These are phyloP conservation scores for Cephus cinctus DNA, from an alignment of 1,140 invertebrate species.

Conservation along the genomic window DNA sequence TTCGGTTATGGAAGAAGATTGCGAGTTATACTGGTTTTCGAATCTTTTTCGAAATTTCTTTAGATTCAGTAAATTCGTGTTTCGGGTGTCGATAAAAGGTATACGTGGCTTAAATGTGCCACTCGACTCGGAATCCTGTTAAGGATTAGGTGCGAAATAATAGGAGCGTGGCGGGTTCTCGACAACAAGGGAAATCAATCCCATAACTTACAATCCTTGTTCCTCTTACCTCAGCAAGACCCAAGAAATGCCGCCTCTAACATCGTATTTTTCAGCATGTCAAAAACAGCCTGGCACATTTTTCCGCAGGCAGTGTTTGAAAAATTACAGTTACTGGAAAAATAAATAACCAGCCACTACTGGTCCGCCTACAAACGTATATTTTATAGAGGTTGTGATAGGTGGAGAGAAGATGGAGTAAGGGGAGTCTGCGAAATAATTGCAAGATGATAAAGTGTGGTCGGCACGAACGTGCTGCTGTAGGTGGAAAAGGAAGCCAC, in stretches of 20 bases:
- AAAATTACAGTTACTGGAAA: conserved; percentile 48
- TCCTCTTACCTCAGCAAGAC: conserved; percentile 22
- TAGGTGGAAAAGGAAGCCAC: not conserved
- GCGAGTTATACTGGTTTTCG: too few relatives aligned
- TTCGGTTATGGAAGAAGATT: too few relatives aligned
- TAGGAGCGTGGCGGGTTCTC: conserved; percentile 7
- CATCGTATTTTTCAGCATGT: conserved; percentile 45
- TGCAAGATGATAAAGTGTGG: conserved; percentile 39
- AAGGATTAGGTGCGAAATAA: conserved; percentile 18
- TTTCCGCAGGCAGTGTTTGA: conserved; percentile 43
- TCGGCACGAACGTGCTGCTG: conserved; percentile 19
- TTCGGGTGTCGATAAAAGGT: not conserved
- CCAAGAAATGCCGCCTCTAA: conserved; percentile 28
- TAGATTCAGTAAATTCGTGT: too few relatives aligned
- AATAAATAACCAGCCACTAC: conserved; percentile 42
- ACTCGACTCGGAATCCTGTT: too few relatives aligned
- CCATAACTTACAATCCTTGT: conserved; percentile 22
- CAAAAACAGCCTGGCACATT: conserved; percentile 47
- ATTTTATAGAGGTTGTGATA: conserved; percentile 30
- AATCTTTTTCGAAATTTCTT: too few relatives aligned
- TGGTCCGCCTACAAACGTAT: conserved; percentile 33
- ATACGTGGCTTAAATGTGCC: not conserved
- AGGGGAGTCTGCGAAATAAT: conserved; percentile 32
- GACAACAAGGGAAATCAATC: conserved; percentile 33
- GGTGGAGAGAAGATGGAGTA: conserved; percentile 8